phyloP scores from a whole-genome alignment of 2,113 vertebrate species.

The Thalassoma bifasciatum region DNA sequence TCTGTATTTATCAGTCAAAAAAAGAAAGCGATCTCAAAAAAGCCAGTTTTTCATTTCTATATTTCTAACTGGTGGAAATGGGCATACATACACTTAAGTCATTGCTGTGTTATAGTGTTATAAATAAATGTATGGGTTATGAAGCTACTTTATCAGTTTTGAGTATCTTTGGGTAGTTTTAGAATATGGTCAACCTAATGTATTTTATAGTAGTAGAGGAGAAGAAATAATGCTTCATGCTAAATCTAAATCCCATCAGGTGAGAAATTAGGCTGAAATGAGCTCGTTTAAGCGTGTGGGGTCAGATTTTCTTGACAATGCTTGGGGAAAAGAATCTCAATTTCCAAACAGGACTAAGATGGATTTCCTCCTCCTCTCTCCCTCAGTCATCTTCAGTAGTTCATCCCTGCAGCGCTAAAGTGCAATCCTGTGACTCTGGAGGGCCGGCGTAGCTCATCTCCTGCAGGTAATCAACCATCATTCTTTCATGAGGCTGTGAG shows the following conservation, averaged over 20 bases:
- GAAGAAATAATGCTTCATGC: background rate
- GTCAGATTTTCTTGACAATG: conserved; percentile 10
- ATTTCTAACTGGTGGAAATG: too few species aligned
- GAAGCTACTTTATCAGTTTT: too few species aligned
- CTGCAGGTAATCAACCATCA: conserved; percentile 82
- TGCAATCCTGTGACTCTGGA: conserved; percentile 57
- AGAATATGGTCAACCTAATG: too few species aligned
- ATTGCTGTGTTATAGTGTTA: too few species aligned
- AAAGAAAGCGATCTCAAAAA: too few species aligned
- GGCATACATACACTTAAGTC: too few species aligned
- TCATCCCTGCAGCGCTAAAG: conserved; percentile 30
- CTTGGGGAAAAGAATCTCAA: background rate
- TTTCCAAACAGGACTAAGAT: background rate
- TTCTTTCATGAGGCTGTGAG: conserved; percentile 81
- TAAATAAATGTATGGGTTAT: too few species aligned
- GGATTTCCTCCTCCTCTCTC: conserved; percentile 4
- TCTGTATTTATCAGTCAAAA: too few species aligned
- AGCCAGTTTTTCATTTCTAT: too few species aligned
- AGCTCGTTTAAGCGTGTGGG: background rate
- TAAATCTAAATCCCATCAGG: too few species aligned
- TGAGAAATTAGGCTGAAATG: background rate
- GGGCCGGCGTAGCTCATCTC: conserved; percentile 70
- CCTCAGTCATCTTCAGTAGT: conserved; percentile 17
- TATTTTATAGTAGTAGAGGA: background rate
- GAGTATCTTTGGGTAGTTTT: too few species aligned